These are phyloP conservation scores for Tangara arthus DNA, from an alignment of 2,797 vertebrate species.

Conservation along the genomic window DNA sequence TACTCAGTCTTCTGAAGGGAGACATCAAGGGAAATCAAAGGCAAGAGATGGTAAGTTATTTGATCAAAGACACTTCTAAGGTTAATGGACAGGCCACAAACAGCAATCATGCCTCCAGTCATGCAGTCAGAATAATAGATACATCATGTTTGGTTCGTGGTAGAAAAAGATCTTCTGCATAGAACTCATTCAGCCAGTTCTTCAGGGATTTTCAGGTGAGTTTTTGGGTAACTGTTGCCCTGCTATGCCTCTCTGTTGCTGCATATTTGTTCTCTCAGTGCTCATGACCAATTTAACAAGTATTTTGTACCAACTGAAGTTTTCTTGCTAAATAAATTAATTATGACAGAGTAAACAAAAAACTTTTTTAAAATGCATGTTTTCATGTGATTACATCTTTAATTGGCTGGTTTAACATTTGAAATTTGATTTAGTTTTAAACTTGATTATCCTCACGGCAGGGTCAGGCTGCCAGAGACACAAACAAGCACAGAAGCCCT, in stretches of 20 bases:
- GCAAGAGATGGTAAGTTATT: not conserved
- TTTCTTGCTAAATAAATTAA: constrained; percentile 58
- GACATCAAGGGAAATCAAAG: constrained; percentile 44
- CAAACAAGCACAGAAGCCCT: not conserved
- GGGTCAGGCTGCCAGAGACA: constrained; percentile 54
- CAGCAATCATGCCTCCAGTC: not conserved
- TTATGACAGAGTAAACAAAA: constrained; percentile 67
- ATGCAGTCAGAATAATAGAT: not conserved
- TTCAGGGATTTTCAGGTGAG: not conserved
- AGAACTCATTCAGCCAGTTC: not conserved
- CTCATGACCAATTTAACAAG: constrained; percentile 57
- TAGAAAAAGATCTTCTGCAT: not conserved
- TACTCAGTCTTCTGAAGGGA: constrained; percentile 1
- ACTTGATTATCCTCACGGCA: constrained; percentile 61
- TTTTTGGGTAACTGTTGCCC: not conserved
- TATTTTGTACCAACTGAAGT: constrained; percentile 51
- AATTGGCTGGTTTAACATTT: constrained; percentile 72
- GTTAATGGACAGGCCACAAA: constrained; percentile 29
- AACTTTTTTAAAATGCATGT: constrained; percentile 66
- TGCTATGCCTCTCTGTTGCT: fast-evolving
- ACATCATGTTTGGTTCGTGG: not conserved
- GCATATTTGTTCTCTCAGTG: not conserved
- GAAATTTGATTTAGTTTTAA: constrained; percentile 75
- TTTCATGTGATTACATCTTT: constrained; percentile 65
- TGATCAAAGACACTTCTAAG: constrained; percentile 19